Evolutionary conservation across 2,113 vertebrate genomes (phyloP).

Genomic region (Oreochromis spilurus): DNA sequence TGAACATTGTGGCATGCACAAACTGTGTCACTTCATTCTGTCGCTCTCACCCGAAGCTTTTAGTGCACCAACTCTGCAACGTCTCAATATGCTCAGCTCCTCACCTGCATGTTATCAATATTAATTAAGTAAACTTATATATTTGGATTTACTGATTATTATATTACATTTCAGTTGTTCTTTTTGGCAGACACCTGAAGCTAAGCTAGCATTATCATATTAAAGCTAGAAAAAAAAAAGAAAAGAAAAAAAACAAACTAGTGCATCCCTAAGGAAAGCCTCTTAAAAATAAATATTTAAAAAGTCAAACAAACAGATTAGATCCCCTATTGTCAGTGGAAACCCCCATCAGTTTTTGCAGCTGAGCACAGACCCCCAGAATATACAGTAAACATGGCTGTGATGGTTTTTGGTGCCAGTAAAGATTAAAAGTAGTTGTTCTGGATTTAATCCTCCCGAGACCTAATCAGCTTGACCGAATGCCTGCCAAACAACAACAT

Average conservation of each 20-base stretch:
- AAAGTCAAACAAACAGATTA: too few relatives aligned
- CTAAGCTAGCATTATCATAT: not conserved
- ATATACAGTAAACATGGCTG: not conserved
- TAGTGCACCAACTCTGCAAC: not conserved
- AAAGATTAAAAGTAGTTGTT: constrained; percentile 2
- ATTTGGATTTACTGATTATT: fast-evolving
- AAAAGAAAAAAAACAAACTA: fast-evolving
- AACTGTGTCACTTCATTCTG: not conserved
- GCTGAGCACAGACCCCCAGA: not conserved
- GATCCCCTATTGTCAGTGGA: not conserved
- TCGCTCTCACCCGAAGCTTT: fast-evolving
- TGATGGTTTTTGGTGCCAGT: not conserved
- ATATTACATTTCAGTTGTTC: not conserved
- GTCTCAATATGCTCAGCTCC: not conserved
- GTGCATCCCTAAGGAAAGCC: not conserved
- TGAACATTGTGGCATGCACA: not conserved
- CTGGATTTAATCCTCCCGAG: constrained; percentile 7
- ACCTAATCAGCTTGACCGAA: constrained; percentile 9
- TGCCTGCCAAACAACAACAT: not conserved
- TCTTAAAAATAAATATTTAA: not conserved
- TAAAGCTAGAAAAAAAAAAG: not conserved
- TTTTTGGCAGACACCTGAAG: not conserved
- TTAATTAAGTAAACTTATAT: not conserved
- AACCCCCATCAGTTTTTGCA: not conserved
- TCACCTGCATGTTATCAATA: not conserved